Evolutionary conservation across 1,140 invertebrate genomes (phyloP).

Genomic region (Amphibalanus amphitrite): DNA sequence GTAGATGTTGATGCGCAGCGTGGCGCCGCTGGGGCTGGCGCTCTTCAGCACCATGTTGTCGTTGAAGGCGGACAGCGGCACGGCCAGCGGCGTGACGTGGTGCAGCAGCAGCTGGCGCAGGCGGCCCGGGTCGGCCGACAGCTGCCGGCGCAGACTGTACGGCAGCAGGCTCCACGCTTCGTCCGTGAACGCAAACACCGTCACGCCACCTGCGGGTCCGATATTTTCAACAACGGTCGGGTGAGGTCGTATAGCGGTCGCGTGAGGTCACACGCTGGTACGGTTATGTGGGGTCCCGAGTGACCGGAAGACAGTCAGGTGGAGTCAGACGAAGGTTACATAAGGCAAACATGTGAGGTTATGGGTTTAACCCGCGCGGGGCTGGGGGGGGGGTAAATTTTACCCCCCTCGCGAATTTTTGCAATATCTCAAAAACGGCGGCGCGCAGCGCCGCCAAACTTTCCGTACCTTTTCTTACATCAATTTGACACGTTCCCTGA

Average conservation of each 20-base stretch:
- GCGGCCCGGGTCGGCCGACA: constrained; percentile 26
- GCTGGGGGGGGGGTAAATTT: too few species aligned
- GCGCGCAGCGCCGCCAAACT: too few species aligned
- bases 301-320: too few species aligned
- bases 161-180: constrained; percentile 27
- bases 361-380: too few species aligned
- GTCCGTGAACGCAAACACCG: constrained; percentile 30
- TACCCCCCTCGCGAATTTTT: too few species aligned
- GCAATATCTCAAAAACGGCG: too few species aligned
- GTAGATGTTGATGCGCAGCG: constrained; percentile 37
- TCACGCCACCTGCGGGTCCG: constrained; percentile 20
- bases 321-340: too few species aligned
- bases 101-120: constrained; percentile 36
- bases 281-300: neutral
- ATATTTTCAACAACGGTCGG: too few species aligned
- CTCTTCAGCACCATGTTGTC: constrained; percentile 25
- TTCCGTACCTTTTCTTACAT: too few species aligned
- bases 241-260: neutral
- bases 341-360: too few species aligned
- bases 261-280: neutral
- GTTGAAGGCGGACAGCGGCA: constrained; percentile 34
- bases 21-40: constrained; percentile 27
- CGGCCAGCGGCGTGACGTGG: constrained; percentile 34
- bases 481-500: too few species aligned
- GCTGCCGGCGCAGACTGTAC: constrained; percentile 5